Base-by-base conservation (phyloP, 2,797 vertebrate species). In the Lagocephalus sceleratus region DNA sequence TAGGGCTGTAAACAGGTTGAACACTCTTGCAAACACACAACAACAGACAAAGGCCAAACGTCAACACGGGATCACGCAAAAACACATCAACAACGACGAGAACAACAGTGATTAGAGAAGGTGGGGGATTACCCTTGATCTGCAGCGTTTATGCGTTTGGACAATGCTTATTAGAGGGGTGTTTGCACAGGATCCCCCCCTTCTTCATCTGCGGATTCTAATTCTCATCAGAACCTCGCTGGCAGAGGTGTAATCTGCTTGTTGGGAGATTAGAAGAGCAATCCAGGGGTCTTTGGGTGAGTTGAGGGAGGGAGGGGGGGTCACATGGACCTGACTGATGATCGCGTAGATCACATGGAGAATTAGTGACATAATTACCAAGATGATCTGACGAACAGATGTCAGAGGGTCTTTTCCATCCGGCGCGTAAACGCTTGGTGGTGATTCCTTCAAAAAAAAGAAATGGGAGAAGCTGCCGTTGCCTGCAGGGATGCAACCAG, bases 231-330 rank as follows among this genome's bases (percentile, higher is more conserved):
- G 68, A 75, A 78, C 75, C 78, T 82, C 60, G 21, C 38, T 57
- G 38, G 65, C 17, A 50, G 73, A 73, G 57, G 66, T 70, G 32
- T 78, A 86, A 88, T 88, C 84, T 84, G 71, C 68, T 87, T 82
- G 62, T 59, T 63, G 60, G 68, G 66, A 66, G 80, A 85, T 86
- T 85, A 85, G 65, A 32, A 73, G 79, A 78, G 8, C 67, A 84
- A 76, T 79, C 63, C 57, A 56, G 63, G 59, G 42, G 62, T 68
- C 60, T 68, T n/a, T 40, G 45, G 58, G 15, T 41, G 20, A 5
- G 25, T 0, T 26, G 41, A 16, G 54, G 51, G 20, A 19, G 19
- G 39, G 2, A 23, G 19, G 17, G 17, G 29, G 57, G 17, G 25
- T 38, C 16, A 14, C 38, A 5, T 3, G 2, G 54, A 47, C 58